phyloP scores from a whole-genome alignment of 1,140 invertebrate genomes.

The Latrodectus geometricus region DNA sequence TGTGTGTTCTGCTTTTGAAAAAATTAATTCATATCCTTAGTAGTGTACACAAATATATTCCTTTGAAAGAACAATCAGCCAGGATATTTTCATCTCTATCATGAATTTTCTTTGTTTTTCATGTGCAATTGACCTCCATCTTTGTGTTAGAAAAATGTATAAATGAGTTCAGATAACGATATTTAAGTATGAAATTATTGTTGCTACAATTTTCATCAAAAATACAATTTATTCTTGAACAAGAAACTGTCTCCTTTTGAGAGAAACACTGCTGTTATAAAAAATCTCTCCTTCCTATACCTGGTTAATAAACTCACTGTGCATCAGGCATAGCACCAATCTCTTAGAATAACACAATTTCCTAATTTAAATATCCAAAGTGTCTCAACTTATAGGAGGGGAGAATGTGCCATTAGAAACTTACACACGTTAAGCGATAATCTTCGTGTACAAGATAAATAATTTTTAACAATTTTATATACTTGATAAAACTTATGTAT shows the following conservation, averaged over 20 bases:
- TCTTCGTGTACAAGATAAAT: conserved; percentile 53
- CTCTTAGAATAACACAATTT: conserved; percentile 25
- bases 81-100: neutral
- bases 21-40: conserved; percentile 13
- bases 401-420: conserved; percentile 57
- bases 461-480: conserved; percentile 59
- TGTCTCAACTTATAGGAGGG: conserved; percentile 48
- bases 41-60: conserved; percentile 37
- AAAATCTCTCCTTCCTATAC: conserved; percentile 56
- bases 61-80: conserved; percentile 42
- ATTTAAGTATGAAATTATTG: neutral
- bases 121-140: conserved; percentile 26
- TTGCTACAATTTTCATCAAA: conserved; percentile 14
- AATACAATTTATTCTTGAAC: conserved; percentile 40
- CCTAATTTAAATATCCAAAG: conserved; percentile 14
- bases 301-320: conserved; percentile 54
- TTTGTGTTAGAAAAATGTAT: neutral
- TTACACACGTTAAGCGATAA: conserved; percentile 53
- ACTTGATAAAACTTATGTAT: conserved; percentile 61
- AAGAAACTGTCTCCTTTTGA: conserved; percentile 16
- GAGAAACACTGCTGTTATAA: conserved; percentile 53
- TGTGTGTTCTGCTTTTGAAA: conserved; percentile 31
- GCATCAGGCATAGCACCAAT: conserved; percentile 57
- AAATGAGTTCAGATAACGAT: too few relatives aligned
- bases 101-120: conserved; percentile 12